A percentile compares a stretch with the other conserved stretches of the same genome.
These are phyloP conservation scores for Drosophila subobscura DNA, from an alignment of 1,140 invertebrate species.

Conservation along the genomic window DNA sequence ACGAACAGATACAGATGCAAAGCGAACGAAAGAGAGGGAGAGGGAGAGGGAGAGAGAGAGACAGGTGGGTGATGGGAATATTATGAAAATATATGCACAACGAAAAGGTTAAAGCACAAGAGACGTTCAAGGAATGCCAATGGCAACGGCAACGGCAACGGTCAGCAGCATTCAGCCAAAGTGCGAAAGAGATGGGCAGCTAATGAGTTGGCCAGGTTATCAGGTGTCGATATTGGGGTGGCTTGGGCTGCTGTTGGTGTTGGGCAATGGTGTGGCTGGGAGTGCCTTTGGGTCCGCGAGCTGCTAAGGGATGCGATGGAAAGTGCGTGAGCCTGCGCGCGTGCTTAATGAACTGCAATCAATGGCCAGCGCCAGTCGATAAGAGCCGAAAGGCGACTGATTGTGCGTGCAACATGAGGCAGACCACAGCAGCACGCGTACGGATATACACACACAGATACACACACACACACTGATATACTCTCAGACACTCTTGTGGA, in stretches of 20 bases:
- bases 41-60: not conserved
- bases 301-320: constrained; percentile 9
- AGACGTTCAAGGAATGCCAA: constrained; percentile 19
- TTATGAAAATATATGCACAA: constrained; percentile 69
- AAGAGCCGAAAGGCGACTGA: constrained; percentile 62
- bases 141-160: constrained; percentile 27
- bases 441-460: constrained; percentile 38
- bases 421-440: constrained; percentile 38
- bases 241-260: constrained; percentile 24
- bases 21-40: not conserved
- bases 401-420: constrained; percentile 71
- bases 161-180: constrained; percentile 1
- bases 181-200: constrained; percentile 47
- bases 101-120: constrained; percentile 40
- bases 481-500: not conserved
- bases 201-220: constrained; percentile 60
- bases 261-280: constrained; percentile 10
- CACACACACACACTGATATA: constrained; percentile 4
- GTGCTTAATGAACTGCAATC: constrained; percentile 81
- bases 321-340: constrained; percentile 60
- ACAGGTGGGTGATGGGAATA: constrained; percentile 33
- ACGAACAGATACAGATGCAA: not conserved
- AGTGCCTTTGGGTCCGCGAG: constrained; percentile 5
- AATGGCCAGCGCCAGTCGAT: constrained; percentile 69
- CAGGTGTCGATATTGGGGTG: constrained; percentile 32